Percentiles rank a stretch among this genome's conserved stretches.
phyloP scores from a whole-genome alignment of 2,888 invertebrate genomes.

The Amblyjoppa proteus region DNA sequence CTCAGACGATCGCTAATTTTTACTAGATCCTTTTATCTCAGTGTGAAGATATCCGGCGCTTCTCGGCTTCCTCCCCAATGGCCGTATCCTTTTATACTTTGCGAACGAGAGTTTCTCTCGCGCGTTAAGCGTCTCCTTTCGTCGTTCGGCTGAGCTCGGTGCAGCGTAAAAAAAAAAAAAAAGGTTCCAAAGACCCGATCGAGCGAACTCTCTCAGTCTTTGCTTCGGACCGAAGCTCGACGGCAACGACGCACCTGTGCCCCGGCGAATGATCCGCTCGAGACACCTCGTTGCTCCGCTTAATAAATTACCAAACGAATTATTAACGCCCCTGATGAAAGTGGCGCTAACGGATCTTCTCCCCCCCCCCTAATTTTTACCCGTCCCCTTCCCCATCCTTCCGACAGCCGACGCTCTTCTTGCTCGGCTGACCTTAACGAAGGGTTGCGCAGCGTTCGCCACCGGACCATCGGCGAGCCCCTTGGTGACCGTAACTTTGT shows the following conservation, averaged over 20 bases:
- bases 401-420: slow-evolving; percentile 12
- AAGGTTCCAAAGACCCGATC: not conserved
- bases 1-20: no score
- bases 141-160: not conserved
- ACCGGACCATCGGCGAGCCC: not conserved
- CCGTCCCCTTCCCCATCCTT: not conserved
- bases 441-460: slow-evolving; percentile 8
- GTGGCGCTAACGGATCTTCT: slow-evolving; percentile 63
- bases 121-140: slow-evolving; percentile 1
- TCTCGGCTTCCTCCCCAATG: no score
- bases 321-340: slow-evolving; percentile 82
- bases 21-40: no score
- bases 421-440: slow-evolving; percentile 65
- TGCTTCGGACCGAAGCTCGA: not conserved
- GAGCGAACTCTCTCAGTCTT: slow-evolving; percentile 1
- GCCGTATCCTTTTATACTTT: no score
- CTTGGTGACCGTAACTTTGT: slow-evolving; percentile 34
- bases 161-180: slow-evolving; percentile 7
- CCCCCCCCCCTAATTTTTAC: not conserved
- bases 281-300: slow-evolving; percentile 79
- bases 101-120: not conserved
- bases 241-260: slow-evolving; percentile 13
- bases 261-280: slow-evolving; percentile 60
- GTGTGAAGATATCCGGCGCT: no score
- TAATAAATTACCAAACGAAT: slow-evolving; percentile 83